Conservation (phyloP, 2,888 invertebrate species). For the Camponotus fellah region DNA sequence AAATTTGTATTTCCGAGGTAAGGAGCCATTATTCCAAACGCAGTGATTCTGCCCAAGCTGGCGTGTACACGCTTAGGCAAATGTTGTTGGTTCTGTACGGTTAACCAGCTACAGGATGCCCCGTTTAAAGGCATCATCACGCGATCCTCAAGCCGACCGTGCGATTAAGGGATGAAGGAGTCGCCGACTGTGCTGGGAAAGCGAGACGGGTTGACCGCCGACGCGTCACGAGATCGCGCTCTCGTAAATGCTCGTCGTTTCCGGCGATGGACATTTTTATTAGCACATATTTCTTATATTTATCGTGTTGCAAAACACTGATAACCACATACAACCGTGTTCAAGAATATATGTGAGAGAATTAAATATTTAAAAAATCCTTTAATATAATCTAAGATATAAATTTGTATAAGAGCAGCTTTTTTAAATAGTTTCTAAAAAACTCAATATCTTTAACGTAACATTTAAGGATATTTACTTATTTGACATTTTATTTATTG, state of each 20-base stretch:
- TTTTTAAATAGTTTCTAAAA: not conserved
- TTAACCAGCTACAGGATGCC: constrained; percentile 76
- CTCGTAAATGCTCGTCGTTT: constrained; percentile 6
- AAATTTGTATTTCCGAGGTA: constrained; percentile 22
- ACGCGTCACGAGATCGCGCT: constrained; percentile 36
- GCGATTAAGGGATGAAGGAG: constrained; percentile 72
- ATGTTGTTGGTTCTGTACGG: constrained; percentile 80
- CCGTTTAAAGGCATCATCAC: constrained; percentile 73
- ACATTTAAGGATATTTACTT: not conserved
- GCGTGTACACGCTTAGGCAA: constrained; percentile 71
- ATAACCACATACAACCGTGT: not conserved
- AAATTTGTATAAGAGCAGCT: not conserved
- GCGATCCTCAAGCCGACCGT: constrained; percentile 74
- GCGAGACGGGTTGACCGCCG: constrained; percentile 24
- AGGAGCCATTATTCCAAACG: constrained; percentile 44
- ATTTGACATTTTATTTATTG: not conserved
- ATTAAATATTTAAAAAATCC: not conserved
- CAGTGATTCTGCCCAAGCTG: constrained; percentile 42
- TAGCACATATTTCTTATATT: not conserved
- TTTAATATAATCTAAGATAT: not conserved
- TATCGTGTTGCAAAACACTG: not conserved
- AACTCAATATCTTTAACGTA: not conserved
- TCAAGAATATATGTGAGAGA: not conserved
- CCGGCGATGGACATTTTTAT: constrained; percentile 27
- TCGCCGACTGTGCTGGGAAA: constrained; percentile 25